Evolutionary conservation across 1,140 invertebrate genomes (phyloP).

Genomic region (Liolophura sinensis): DNA sequence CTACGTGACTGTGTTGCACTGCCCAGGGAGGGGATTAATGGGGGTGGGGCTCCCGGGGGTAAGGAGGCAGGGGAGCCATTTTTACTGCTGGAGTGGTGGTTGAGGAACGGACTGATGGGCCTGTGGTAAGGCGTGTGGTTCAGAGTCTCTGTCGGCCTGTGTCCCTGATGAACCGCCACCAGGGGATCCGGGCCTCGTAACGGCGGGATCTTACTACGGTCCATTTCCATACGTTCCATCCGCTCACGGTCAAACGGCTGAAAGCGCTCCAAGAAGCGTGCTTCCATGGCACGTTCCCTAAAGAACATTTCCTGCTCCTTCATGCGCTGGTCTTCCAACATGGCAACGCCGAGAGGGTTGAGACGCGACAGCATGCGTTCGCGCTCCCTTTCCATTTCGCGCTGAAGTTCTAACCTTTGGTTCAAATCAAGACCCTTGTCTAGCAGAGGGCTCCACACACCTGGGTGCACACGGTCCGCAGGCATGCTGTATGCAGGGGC

Average conservation of each 20-base stretch:
- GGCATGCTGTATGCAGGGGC: slow-evolving; percentile 8
- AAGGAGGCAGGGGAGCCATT: slow-evolving; percentile 24
- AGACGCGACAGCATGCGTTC: slow-evolving; percentile 31
- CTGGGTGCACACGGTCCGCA: slow-evolving; percentile 6
- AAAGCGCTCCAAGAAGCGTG: slow-evolving; percentile 29
- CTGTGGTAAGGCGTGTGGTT: slow-evolving; percentile 15
- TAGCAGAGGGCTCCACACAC: slow-evolving; percentile 36
- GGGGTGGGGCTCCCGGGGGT: slow-evolving; percentile 19
- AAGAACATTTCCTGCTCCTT: slow-evolving; percentile 36
- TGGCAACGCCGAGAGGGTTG: slow-evolving; percentile 17
- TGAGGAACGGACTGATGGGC: slow-evolving; percentile 8
- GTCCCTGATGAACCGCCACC: slow-evolving; percentile 23
- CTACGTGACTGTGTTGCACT: slow-evolving; percentile 30
- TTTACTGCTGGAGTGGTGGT: slow-evolving; percentile 18
- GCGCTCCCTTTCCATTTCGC: slow-evolving; percentile 35
- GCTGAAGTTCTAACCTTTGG: slow-evolving; percentile 27
- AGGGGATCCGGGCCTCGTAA: slow-evolving; percentile 21
- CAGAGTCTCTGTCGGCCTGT: slow-evolving; percentile 29
- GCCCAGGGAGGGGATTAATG: slow-evolving; percentile 28
- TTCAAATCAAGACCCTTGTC: slow-evolving; percentile 32
- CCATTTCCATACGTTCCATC: slow-evolving; percentile 19
- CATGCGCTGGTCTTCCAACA: slow-evolving; percentile 35
- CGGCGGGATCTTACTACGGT: slow-evolving; percentile 21
- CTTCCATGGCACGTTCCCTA: slow-evolving; percentile 25
- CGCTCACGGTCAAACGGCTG: slow-evolving; percentile 31